A percentile compares a stretch with the other conserved stretches of the same genome.
Evolutionary conservation across 2,888 invertebrate genomes (phyloP).

Genomic region (Ochropacha duplaris): DNA sequence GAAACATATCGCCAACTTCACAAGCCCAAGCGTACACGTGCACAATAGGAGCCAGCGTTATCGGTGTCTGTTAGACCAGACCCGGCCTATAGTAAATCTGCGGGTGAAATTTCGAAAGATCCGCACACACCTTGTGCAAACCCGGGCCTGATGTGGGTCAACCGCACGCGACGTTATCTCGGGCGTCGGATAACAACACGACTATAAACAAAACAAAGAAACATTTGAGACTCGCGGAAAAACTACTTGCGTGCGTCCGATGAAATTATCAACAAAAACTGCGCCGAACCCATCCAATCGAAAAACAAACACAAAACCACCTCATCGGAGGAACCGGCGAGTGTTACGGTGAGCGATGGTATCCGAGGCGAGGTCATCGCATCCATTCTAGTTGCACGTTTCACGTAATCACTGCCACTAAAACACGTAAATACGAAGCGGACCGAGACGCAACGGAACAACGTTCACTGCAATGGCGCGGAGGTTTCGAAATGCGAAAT

Average conservation of each 20-base stretch:
- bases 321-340: conserved; percentile 35
- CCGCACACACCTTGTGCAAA: conserved; percentile 38
- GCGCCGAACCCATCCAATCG: conserved; percentile 23
- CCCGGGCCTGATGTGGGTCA: conserved; percentile 57
- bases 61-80: conserved; percentile 38
- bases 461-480: conserved; percentile 56
- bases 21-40: conserved; percentile 39
- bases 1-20: conserved; percentile 23
- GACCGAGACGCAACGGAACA: conserved; percentile 36
- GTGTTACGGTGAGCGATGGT: conserved; percentile 39
- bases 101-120: conserved; percentile 54
- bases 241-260: conserved; percentile 34
- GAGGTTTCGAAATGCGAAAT: conserved; percentile 67
- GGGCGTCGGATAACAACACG: conserved; percentile 8
- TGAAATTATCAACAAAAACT: conserved; percentile 27
- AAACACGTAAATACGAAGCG: conserved; percentile 41
- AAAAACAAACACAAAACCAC: conserved; percentile 75
- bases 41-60: conserved; percentile 41
- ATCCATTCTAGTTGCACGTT: conserved; percentile 57
- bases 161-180: conserved; percentile 38
- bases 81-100: conserved; percentile 27
- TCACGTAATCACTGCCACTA: conserved; percentile 45
- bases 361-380: conserved; percentile 65
- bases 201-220: conserved; percentile 22
- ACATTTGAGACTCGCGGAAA: conserved; percentile 38